Evolutionary conservation across 2,113 vertebrate genomes (phyloP), one percentile per base, ranked within the genome.

Genomic region (Hippocampus abdominalis): DNA sequence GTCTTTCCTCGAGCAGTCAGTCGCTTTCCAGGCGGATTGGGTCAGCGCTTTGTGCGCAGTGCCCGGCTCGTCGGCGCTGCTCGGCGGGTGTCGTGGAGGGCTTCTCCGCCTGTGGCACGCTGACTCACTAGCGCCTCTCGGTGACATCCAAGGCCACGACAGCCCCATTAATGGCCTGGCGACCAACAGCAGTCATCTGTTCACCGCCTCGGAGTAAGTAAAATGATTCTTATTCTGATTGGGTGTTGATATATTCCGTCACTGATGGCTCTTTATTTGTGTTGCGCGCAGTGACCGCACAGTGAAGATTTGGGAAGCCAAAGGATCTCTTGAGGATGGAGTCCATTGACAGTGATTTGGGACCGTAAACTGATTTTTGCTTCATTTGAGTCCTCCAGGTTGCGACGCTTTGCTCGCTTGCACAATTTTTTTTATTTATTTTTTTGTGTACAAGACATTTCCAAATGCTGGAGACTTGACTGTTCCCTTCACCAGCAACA

Each of bases 161-260:
- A 95, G 94, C 75, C 95, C 97, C 3, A 95, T 99, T 81, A 99
- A 96, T 60, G 91, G 94, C 65, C 93, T 99, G 79, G 95, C 94
- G 66, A 92, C 93, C 74, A 99, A 99, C 89, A 92, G 94, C 80
- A 93, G 86, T 87, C 95, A 96, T 40, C 89, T 98, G 70, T 99
- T 98, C 86, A 97, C 95, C 36, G 96, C 96, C 64, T 91, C 96
- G 7, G 96, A 99, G 97, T 99, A 86, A 97, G 97, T 93, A 42
- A 42, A 42, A 8, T 42, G 2, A 12, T 11, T 42, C 40, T 12
- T 8, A 11, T 10, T 12, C 8, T 42, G 40, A 42, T 42, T 40
- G 13, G 13, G 3, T 44, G 42, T 12, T 44, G 42, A 44, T 13
- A 44, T 44, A 12, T 49, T 18, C 46, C 39, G 53, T 64, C 7